Base-by-base conservation (phyloP, 1,140 invertebrate species). In the Sarcophaga peregrina region DNA sequence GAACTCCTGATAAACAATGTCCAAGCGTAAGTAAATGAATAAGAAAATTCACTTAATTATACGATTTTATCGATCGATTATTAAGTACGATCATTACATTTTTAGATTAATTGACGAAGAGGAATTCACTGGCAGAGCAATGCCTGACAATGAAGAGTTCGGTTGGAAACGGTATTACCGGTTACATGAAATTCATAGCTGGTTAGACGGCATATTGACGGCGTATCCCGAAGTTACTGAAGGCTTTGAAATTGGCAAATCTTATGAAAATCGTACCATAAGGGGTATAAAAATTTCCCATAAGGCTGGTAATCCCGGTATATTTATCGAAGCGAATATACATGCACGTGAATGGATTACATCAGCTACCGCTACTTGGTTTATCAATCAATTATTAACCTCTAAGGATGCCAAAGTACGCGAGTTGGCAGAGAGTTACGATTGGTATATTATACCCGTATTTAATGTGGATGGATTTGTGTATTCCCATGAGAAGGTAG, bases 381-480 rank as follows among this genome's bases (percentile, higher is more conserved):
- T 94, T 5, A 91, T 93, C 5, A 91, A 93, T 83, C 87, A 92
- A 84, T 81, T 93, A 50, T 83, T 92, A 1, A 86, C 89, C 82
- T 90, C 88, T 4, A 85, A 85, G 7, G 83, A 85, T 80, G 86
- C 88, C 15, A 68, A 85, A 25, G 83, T 92, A 5, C 83, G 86
- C 15, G 85, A 91, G 20, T 85, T 92, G 7, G 88, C 90, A 3
- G 86, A 89, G 37, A 92, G 85, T 80, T 92, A 91, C 82, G 92
- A 95, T 84, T 95, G 94, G 93, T 93, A 94, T 85, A 91, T 96
- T 80, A 89, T 95, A 81, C 95, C 95, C 0, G 91, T 95, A 1
- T 86, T 93, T 0, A 96, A 96, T 90, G 94, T 95, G n/a, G 95
- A 96, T 89, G 95, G 95, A 9, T 95, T 94, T 86, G 91, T 92